Evolutionary conservation across 2,888 invertebrate genomes (phyloP).

Genomic region (Drosophila rellima): DNA sequence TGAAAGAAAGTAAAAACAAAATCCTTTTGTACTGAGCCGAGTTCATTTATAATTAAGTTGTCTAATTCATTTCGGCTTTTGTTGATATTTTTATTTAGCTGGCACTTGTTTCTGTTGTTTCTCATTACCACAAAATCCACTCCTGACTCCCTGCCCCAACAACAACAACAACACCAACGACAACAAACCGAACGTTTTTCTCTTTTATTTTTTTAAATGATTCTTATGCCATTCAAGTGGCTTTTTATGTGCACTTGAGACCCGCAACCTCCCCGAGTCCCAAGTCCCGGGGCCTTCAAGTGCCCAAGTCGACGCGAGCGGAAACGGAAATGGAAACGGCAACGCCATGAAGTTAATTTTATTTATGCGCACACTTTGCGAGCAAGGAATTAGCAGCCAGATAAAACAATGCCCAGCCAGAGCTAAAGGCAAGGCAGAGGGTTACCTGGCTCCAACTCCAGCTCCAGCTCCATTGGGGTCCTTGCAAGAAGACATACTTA

Average conservation of each 20-base stretch:
- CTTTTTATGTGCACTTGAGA: conserved; percentile 77
- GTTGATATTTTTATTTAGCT: conserved; percentile 35
- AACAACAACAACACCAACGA: conserved; percentile 6
- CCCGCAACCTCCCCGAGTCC: conserved; percentile 13
- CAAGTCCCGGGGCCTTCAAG: conserved; percentile 33
- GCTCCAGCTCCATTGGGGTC: conserved; percentile 4
- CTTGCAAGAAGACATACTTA: conserved; percentile 52
- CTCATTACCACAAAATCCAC: conserved; percentile 81
- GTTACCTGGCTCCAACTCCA: conserved; percentile 39
- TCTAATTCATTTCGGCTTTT: conserved; percentile 81
- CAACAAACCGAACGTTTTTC: conserved; percentile 70
- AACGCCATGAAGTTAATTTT: conserved; percentile 78
- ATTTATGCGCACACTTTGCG: conserved; percentile 74
- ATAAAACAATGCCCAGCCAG: conserved; percentile 70
- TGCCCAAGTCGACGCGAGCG: conserved; percentile 53
- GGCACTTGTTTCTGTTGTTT: conserved; percentile 51
- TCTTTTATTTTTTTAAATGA: conserved; percentile 61
- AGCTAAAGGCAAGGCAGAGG: conserved; percentile 19
- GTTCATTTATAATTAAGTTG: conserved; percentile 83
- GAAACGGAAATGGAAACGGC: conserved; percentile 78
- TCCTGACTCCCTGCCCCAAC: conserved; percentile 41
- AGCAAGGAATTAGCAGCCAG: conserved; percentile 56
- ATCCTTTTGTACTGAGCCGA: conserved; percentile 70
- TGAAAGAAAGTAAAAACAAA: conserved; percentile 47
- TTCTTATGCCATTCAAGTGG: conserved; percentile 77